phyloP scores from a whole-genome alignment of 2,888 invertebrate species.

The Polietes domitor region DNA sequence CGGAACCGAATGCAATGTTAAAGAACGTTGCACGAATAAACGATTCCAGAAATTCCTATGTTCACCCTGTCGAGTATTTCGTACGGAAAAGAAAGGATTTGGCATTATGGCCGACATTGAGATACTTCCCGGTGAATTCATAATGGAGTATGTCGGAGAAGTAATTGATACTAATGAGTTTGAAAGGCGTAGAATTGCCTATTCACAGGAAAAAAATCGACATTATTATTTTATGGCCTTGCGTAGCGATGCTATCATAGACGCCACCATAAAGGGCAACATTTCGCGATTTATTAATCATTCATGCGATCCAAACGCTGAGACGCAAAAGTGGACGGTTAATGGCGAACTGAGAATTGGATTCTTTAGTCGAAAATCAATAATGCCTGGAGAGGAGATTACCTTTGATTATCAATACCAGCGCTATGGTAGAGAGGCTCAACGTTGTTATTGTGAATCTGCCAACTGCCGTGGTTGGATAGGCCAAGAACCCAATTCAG shows the following conservation, averaged over 20 bases:
- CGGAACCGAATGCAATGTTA: conserved; percentile 93
- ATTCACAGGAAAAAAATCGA: conserved; percentile 93
- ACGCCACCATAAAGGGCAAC: conserved; percentile 97
- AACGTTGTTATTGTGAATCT: conserved; percentile 96
- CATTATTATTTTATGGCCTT: conserved; percentile 99
- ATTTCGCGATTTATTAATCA: conserved; percentile 99
- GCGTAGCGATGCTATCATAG: conserved; percentile 95
- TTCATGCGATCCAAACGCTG: conserved; percentile 98
- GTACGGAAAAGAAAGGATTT: conserved; percentile 96
- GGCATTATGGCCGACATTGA: conserved; percentile 86
- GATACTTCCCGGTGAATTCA: conserved; percentile 88
- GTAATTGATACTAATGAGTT: conserved; percentile 95
- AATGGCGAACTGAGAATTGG: conserved; percentile 96
- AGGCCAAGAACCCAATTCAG: conserved; percentile 91
- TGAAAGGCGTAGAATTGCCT: conserved; percentile 91
- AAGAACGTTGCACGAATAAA: conserved; percentile 95
- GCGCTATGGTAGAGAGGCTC: conserved; percentile 97
- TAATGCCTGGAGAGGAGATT: conserved; percentile 94
- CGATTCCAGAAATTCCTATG: conserved; percentile 94
- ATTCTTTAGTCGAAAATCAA: conserved; percentile 94
- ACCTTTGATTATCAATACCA: conserved; percentile 99
- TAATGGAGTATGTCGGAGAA: conserved; percentile 99
- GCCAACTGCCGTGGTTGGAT: conserved; percentile 96
- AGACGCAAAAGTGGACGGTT: conserved; percentile 98
- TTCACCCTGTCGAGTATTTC: conserved; percentile 92